These are phyloP conservation scores for Cheilosia scutellata DNA, from an alignment of 2,888 invertebrate genomes.

Conservation along the genomic window DNA sequence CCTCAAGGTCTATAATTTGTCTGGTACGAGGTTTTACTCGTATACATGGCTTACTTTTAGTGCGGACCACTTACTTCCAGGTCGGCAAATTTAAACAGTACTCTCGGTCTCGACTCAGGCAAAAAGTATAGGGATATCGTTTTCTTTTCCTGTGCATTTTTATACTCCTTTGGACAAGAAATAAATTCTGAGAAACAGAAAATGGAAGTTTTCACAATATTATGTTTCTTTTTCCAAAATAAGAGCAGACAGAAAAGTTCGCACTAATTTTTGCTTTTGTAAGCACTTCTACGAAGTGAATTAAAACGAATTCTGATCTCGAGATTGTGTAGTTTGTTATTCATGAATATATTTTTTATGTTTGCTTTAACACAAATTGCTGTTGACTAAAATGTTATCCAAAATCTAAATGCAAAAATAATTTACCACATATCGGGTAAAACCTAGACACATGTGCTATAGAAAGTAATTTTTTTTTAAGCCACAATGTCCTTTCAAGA, in stretches of 20 bases:
- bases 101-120: conserved; percentile 31
- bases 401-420: too few species aligned
- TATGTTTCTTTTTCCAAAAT: neutral
- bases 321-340: too few species aligned
- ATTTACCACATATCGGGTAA: too few species aligned
- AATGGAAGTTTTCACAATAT: conserved; percentile 26
- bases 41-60: conserved; percentile 58
- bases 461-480: too few species aligned
- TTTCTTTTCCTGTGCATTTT: conserved; percentile 14
- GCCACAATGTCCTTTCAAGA: too few species aligned
- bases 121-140: conserved; percentile 30
- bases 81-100: conserved; percentile 48
- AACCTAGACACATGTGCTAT: too few species aligned
- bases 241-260: neutral
- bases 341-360: too few species aligned
- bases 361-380: too few species aligned
- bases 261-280: neutral
- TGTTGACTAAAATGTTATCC: too few species aligned
- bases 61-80: conserved; percentile 60
- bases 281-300: neutral
- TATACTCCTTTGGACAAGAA: conserved; percentile 11
- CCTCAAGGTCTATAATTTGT: conserved; percentile 65
- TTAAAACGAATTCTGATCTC: neutral
- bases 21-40: conserved; percentile 46
- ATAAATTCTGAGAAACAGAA: neutral